These are phyloP conservation scores for Cloeon dipterum DNA, from an alignment of 2,888 invertebrate species.

Conservation along the genomic window DNA sequence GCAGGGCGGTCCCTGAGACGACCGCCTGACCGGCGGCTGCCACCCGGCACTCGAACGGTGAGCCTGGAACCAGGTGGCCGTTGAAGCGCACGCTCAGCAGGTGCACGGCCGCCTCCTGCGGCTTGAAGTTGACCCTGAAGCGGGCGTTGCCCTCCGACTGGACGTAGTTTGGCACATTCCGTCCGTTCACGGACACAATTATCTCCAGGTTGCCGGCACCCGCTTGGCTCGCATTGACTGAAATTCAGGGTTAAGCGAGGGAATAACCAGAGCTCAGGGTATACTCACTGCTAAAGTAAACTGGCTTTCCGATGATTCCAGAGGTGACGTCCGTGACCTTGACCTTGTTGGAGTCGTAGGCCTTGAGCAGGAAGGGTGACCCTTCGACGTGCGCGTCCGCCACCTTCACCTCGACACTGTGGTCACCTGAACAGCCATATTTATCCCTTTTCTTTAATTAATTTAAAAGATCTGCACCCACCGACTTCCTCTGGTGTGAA, in stretches of 20 bases:
- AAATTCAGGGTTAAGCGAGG: constrained; percentile 7
- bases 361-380: constrained; percentile 86
- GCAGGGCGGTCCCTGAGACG: constrained; percentile 40
- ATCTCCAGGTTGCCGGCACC: constrained; percentile 95
- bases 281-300: constrained; percentile 71
- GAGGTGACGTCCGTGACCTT: constrained; percentile 81
- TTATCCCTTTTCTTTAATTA: neutral
- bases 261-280: neutral
- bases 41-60: constrained; percentile 77
- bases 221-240: constrained; percentile 31
- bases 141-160: constrained; percentile 92
- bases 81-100: constrained; percentile 69
- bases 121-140: constrained; percentile 87
- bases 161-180: constrained; percentile 95
- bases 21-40: constrained; percentile 36
- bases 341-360: constrained; percentile 88
- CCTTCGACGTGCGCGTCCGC: constrained; percentile 69
- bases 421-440: constrained; percentile 33
- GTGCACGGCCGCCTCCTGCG: constrained; percentile 79
- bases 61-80: constrained; percentile 46
- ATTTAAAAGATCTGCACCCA: constrained; percentile 14
- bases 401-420: constrained; percentile 59
- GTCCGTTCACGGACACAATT: constrained; percentile 85
- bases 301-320: constrained; percentile 75
- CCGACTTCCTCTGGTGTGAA: constrained; percentile 80